Evolutionary conservation across 2,888 invertebrate genomes (phyloP).

Genomic region (Callosobruchus maculatus): DNA sequence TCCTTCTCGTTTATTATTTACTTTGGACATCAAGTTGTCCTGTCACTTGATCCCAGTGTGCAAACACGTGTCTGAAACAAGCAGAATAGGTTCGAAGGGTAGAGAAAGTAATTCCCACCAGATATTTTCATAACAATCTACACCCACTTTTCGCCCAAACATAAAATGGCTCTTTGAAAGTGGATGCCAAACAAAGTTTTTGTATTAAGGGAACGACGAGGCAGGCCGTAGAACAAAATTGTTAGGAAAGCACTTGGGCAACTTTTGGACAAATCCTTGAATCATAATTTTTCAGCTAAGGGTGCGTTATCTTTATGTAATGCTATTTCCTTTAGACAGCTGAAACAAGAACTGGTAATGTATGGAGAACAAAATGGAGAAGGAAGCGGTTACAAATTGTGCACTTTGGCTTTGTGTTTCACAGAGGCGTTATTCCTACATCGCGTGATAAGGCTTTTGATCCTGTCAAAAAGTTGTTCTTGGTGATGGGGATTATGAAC

Average conservation of each 20-base stretch:
- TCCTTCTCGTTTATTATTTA: neutral
- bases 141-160: neutral
- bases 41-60: neutral
- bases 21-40: neutral
- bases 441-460: neutral
- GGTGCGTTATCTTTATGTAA: neutral
- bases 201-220: neutral
- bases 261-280: neutral
- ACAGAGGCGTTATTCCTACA: neutral
- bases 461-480: neutral
- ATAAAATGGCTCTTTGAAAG: neutral
- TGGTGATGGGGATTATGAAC: neutral
- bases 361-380: neutral
- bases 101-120: neutral
- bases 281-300: neutral
- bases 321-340: neutral
- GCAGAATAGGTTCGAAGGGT: neutral
- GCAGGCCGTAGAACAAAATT: neutral
- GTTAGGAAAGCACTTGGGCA: neutral
- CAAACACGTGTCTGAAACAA: neutral
- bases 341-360: neutral
- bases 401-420: neutral
- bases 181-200: neutral
- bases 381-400: neutral
- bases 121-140: neutral